These are phyloP conservation scores for Micromys minutus DNA, from an alignment of 2,113 vertebrate genomes.

Conservation along the genomic window DNA sequence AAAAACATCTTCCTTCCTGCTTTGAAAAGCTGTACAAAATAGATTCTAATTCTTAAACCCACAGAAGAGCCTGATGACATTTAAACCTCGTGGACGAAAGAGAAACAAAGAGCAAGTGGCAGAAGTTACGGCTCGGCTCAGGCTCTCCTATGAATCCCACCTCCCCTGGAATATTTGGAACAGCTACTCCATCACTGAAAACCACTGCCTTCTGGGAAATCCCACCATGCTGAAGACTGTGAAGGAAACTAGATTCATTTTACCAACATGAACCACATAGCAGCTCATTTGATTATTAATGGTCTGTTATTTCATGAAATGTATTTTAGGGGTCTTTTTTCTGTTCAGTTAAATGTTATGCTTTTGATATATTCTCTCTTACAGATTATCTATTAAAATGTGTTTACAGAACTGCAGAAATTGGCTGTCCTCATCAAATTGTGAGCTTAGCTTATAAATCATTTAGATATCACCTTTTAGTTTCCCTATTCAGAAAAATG, in stretches of 20 bases:
- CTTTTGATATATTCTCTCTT: conserved; percentile 35
- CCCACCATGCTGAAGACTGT: background rate
- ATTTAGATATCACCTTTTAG: background rate
- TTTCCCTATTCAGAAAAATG: conserved; percentile 48
- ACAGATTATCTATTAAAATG: conserved; percentile 32
- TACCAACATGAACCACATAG: background rate
- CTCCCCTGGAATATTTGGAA: background rate
- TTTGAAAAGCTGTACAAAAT: conserved; percentile 6
- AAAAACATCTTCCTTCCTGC: background rate
- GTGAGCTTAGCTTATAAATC: background rate
- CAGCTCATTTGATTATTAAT: conserved; percentile 31
- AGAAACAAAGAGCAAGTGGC: background rate
- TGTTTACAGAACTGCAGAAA: background rate
- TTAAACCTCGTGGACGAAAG: background rate
- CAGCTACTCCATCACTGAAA: background rate
- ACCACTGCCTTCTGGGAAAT: conserved; percentile 12
- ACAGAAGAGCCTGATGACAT: background rate
- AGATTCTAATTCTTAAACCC: background rate
- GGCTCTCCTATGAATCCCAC: background rate
- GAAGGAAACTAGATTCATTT: conserved; percentile 18
- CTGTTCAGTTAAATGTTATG: conserved; percentile 1
- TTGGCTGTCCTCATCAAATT: background rate
- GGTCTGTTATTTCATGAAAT: conserved; percentile 33
- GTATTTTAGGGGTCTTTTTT: background rate
- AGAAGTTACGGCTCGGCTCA: background rate